phyloP scores from a whole-genome alignment of 2,888 invertebrate species.

The Mactromeris polynyma region DNA sequence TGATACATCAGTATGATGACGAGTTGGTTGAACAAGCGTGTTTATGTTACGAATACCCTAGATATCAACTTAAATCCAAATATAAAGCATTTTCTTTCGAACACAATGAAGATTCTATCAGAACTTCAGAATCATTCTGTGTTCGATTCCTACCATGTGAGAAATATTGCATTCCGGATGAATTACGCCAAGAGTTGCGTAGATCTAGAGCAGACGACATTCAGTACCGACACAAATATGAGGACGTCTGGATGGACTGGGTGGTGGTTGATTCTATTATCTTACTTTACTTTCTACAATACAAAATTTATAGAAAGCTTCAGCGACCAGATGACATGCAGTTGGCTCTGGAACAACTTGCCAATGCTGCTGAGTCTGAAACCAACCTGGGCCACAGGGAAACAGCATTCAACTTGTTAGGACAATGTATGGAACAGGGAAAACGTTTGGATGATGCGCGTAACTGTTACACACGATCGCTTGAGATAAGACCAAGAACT shows the following conservation, averaged over 20 bases:
- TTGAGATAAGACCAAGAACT: slow-evolving; percentile 25
- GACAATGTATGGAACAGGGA: slow-evolving; percentile 32
- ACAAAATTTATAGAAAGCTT: slow-evolving; percentile 1
- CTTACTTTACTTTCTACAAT: slow-evolving; percentile 18
- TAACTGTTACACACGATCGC: slow-evolving; percentile 18
- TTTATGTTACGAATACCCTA: neutral
- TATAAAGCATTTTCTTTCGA: neutral
- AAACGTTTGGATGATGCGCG: neutral
- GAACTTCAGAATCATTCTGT: neutral
- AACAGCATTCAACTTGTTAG: neutral
- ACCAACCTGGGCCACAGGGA: neutral
- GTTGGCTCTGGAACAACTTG: neutral
- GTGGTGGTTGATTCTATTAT: slow-evolving; percentile 24
- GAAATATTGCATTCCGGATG: neutral
- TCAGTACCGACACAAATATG: neutral
- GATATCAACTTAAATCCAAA: neutral
- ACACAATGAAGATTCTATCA: neutral
- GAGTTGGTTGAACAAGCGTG: neutral
- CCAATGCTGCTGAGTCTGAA: neutral
- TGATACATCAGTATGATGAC: neutral
- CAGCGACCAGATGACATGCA: neutral
- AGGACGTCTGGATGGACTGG: slow-evolving; percentile 15
- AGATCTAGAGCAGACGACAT: neutral
- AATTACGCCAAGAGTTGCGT: neutral
- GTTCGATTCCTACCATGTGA: slow-evolving; percentile 11